Evolutionary conservation across 2,797 vertebrate species (phyloP), one percentile per base, ranked within the genome.

Genomic region (Poeciliopsis gracilis): DNA sequence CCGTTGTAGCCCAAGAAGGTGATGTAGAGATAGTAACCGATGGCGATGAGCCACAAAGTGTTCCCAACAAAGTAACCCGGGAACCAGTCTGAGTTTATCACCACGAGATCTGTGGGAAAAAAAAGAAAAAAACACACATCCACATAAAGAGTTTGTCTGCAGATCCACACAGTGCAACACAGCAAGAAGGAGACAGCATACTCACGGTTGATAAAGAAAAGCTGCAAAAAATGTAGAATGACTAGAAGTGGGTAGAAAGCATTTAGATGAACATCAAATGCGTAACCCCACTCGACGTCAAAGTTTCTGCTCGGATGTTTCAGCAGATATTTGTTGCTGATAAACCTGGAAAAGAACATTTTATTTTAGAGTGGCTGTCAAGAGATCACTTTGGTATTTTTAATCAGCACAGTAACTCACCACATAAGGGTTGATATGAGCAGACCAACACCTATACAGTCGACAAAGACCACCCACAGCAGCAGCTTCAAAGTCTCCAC

Each of bases 121-220:
- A 46, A 16, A 5, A 7, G 71, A 9, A 28, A 81, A 63, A 45
- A 20, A 2, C 10, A 53, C 8, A 23, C 1, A 53, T 25, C 2
- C 41, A 41, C 10, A 51, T 77, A 4, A 53, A 9, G 7, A 20
- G 12, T 28, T 38, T n/a, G 36, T 59, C 5, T 4, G 57, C 9
- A 28, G 15, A 1, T 16, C 2, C 15, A 46, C 11, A 15, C 2
- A 16, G 16, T 16, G 55, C 25, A 13, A 15, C 20, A 38, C 30
- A 36, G 61, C 61, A 41, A 25, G 33, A 23, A 38, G 10, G 28
- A 43, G 0, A 13, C 15, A 23, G 9, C 2, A 8, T 23, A 96
- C 98, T 98, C 93, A 99, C 98, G 96, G 87, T 99, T 99, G 84
- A 99, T 98, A 91, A 99, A 99, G 85, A 99, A 97, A 6, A 99